A percentile compares a stretch with the other conserved stretches of the same genome.
phyloP scores from a whole-genome alignment of 2,888 invertebrate species.

The Melanargia galathea region DNA sequence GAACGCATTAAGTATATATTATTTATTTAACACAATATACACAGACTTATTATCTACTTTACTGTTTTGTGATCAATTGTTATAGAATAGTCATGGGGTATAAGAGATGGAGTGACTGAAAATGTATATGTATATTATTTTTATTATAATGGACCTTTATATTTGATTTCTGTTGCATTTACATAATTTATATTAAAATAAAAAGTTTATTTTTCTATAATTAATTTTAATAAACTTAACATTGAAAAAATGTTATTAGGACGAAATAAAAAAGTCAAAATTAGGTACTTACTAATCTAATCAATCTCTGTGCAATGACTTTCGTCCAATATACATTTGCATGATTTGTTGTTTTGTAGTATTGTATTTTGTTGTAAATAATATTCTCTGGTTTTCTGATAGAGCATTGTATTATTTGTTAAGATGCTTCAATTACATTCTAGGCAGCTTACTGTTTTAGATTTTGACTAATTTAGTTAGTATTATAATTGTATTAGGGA shows the following conservation, averaged over 20 bases:
- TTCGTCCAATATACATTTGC: neutral
- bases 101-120: conserved; percentile 1
- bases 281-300: too few species aligned
- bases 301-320: too few species aligned
- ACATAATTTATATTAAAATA: neutral
- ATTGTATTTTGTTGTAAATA: conserved; percentile 10
- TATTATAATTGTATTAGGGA: too few species aligned
- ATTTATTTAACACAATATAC: too few species aligned
- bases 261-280: too few species aligned
- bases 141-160: neutral
- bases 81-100: neutral
- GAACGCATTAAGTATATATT: too few species aligned
- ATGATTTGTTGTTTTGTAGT: neutral
- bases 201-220: too few species aligned
- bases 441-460: neutral
- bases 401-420: conserved; percentile 5
- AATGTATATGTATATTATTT: neutral
- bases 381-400: neutral
- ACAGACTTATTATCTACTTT: neutral
- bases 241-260: too few species aligned
- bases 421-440: conserved; percentile 4
- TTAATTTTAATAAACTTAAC: too few species aligned
- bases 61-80: neutral
- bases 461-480: neutral
- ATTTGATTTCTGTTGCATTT: neutral